Evolutionary conservation across 1,140 invertebrate genomes (phyloP).

Genomic region (Cydia fagiglandana): DNA sequence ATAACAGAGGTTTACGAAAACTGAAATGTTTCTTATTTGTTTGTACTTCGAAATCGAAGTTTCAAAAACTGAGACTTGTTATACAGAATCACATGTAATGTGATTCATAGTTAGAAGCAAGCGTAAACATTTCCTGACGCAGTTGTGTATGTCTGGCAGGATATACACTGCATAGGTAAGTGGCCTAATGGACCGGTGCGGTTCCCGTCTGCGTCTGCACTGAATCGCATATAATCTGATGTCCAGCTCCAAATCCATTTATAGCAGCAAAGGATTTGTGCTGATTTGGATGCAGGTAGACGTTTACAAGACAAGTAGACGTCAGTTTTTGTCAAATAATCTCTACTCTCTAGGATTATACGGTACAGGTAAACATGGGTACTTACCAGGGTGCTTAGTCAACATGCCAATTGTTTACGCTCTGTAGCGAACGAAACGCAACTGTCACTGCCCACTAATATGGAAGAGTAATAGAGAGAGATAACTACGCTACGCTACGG

Average conservation of each 20-base stretch:
- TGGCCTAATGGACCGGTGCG: conserved; percentile 4
- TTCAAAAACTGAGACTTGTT: too few species aligned
- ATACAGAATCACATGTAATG: too few species aligned
- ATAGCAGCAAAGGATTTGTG: background rate
- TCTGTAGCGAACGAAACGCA: too few species aligned
- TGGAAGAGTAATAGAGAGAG: too few species aligned
- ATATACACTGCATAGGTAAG: conserved; percentile 7
- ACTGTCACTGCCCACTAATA: too few species aligned
- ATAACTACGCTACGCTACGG: too few species aligned
- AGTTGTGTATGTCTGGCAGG: background rate
- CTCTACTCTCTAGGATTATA: background rate
- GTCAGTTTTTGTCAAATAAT: background rate
- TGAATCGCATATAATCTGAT: background rate
- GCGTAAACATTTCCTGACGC: background rate
- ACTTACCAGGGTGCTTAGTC: too few species aligned
- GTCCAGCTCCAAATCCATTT: background rate
- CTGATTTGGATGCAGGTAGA: background rate
- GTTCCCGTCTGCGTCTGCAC: background rate
- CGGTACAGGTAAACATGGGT: background rate
- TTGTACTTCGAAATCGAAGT: too few species aligned
- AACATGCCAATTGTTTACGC: too few species aligned
- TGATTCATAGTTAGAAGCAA: background rate
- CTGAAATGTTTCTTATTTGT: too few species aligned
- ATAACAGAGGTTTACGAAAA: too few species aligned
- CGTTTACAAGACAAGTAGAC: background rate